Percentiles rank a stretch among this genome's conserved stretches.
Evolutionary conservation across 2,797 vertebrate genomes (phyloP).

Genomic region (Bovichtus variegatus): DNA sequence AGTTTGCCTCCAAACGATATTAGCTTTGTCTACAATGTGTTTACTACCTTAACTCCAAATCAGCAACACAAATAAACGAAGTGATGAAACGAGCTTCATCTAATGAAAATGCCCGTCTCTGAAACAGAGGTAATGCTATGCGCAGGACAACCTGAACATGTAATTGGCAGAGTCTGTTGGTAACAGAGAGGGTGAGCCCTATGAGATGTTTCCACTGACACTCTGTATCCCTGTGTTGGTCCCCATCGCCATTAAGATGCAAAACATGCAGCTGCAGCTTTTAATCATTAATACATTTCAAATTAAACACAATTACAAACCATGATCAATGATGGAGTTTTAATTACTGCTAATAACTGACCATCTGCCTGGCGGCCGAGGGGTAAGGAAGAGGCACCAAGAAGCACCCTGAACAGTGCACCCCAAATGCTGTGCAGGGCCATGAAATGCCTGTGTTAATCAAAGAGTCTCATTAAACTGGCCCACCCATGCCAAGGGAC

Average conservation of each 20-base stretch:
- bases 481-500: conserved; percentile 49
- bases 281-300: conserved; percentile 86
- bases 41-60: conserved; percentile 68
- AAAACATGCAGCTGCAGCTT: conserved; percentile 69
- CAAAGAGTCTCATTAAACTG: conserved; percentile 63
- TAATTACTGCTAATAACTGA: conserved; percentile 90
- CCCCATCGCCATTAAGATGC: conserved; percentile 74
- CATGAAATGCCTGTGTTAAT: conserved; percentile 62
- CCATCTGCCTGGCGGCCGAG: conserved; percentile 88
- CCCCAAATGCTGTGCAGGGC: conserved; percentile 59
- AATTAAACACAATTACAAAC: conserved; percentile 86
- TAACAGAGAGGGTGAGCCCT: conserved; percentile 59
- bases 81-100: conserved; percentile 36
- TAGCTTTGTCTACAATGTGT: conserved; percentile 74
- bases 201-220: conserved; percentile 61
- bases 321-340: conserved; percentile 88
- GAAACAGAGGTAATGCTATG: conserved; percentile 32
- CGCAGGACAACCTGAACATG: conserved; percentile 43
- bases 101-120: conserved; percentile 52
- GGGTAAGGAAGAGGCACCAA: conserved; percentile 65
- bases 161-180: conserved; percentile 56
- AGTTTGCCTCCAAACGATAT: conserved; percentile 72
- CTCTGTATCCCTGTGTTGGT: conserved; percentile 57
- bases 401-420: conserved; percentile 44
- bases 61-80: conserved; percentile 72